Conservation (phyloP, 2,797 vertebrate species). For the Nannoperca australis region DNA sequence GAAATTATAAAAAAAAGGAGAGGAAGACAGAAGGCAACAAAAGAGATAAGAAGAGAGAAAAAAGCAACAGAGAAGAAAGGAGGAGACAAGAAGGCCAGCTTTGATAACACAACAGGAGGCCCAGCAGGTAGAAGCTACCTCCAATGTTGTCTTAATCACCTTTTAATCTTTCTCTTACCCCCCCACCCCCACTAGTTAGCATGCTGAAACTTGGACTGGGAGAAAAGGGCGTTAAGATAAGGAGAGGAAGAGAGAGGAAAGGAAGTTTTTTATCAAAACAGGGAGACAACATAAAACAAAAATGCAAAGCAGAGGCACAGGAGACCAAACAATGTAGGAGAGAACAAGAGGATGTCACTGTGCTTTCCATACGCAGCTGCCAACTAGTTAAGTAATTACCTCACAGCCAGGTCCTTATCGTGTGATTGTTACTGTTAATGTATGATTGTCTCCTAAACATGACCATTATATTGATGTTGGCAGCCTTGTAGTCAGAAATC, state of each 20-base stretch:
- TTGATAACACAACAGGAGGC: constrained; percentile 52
- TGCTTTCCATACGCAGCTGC: constrained; percentile 3
- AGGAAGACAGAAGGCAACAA: constrained; percentile 32
- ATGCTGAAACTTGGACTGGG: constrained; percentile 35
- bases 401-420: neutral
- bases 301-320: constrained; percentile 8
- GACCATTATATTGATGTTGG: neutral
- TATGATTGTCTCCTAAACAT: neutral
- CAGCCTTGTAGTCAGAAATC: neutral
- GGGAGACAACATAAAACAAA: constrained; percentile 14
- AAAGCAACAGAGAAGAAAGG: constrained; percentile 23
- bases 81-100: constrained; percentile 38
- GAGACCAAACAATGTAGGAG: neutral
- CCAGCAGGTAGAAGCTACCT: constrained; percentile 57
- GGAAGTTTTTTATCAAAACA: constrained; percentile 8
- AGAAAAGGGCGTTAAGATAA: constrained; percentile 27
- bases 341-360: neutral
- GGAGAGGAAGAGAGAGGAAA: neutral
- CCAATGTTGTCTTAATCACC: constrained; percentile 63
- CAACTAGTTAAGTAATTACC: constrained; percentile 9
- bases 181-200: constrained; percentile 34
- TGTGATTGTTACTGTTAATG: neutral
- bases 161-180: constrained; percentile 41
- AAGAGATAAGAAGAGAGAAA: constrained; percentile 10
- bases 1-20: constrained; percentile 47